Percentiles rank a stretch among this genome's conserved stretches.
phyloP scores from a whole-genome alignment of 2,797 vertebrate species.

The Neopelma chrysocephalum region DNA sequence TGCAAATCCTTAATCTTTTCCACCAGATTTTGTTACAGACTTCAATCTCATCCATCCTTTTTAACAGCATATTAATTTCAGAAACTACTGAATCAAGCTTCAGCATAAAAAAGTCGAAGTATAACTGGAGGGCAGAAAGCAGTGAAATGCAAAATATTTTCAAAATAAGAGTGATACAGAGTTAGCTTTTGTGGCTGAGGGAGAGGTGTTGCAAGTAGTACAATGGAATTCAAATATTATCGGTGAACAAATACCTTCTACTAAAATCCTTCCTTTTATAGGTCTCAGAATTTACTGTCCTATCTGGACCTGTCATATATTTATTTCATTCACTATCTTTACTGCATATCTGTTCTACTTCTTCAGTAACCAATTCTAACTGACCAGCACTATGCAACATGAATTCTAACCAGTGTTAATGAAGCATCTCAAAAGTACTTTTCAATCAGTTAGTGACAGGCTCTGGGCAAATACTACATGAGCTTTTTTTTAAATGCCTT shows the following conservation, averaged over 20 bases:
- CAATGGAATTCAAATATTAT: fast-evolving
- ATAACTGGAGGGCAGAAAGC: not conserved
- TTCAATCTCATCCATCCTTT: not conserved
- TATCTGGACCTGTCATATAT: not conserved
- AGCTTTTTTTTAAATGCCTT: not conserved
- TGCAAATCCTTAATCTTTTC: conserved; percentile 8
- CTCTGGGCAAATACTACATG: not conserved
- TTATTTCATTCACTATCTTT: not conserved
- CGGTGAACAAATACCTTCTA: not conserved
- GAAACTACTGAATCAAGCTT: not conserved
- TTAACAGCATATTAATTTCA: conserved; percentile 4
- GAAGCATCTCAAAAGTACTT: not conserved
- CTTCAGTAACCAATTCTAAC: not conserved
- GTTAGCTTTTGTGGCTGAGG: not conserved
- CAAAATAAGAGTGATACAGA: not conserved
- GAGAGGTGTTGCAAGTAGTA: not conserved
- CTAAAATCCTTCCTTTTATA: not conserved
- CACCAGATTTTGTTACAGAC: not conserved
- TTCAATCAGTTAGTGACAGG: not conserved
- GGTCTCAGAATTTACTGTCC: not conserved
- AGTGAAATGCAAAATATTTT: not conserved
- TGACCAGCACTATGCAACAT: not conserved
- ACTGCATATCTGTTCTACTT: not conserved
- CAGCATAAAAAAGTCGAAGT: conserved; percentile 10
- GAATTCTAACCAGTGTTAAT: not conserved